Conservation (phyloP, 2,797 vertebrate genomes). For the Coilia nasus region DNA sequence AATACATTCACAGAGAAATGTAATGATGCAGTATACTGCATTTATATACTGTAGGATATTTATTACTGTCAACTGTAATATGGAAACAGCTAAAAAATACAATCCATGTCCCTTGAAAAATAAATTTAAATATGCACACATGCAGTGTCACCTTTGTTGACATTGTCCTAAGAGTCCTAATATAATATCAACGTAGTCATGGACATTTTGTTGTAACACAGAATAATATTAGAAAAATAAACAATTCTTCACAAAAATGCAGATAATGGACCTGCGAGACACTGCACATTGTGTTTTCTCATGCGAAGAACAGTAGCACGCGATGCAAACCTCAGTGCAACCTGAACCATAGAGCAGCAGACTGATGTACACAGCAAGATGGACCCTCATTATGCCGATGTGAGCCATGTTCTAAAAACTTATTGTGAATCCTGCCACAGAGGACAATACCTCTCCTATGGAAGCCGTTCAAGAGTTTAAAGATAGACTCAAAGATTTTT, state of each 20-base stretch:
- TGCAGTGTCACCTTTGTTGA: not conserved
- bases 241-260: constrained; percentile 48
- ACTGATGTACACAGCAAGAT: constrained; percentile 42
- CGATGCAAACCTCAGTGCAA: not conserved
- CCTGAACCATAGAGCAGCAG: not conserved
- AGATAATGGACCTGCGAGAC: constrained; percentile 61
- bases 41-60: too few relatives aligned
- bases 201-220: not conserved
- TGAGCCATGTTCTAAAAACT: constrained; percentile 45
- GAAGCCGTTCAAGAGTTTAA: not conserved
- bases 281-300: constrained; percentile 52
- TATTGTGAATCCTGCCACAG: constrained; percentile 29
- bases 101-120: not conserved
- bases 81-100: not conserved
- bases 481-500: not conserved
- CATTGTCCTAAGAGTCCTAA: not conserved
- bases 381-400: constrained; percentile 63
- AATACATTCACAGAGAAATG: not conserved
- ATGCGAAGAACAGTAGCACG: constrained; percentile 41
- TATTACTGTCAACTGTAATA: too few relatives aligned
- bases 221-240: constrained; percentile 55
- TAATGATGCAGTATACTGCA: not conserved
- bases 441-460: not conserved
- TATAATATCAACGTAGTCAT: not conserved
- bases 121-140: not conserved